Percentiles rank a stretch among this genome's conserved stretches.
Conservation (phyloP, 2,113 vertebrate genomes). For the Gulo gulo region DNA sequence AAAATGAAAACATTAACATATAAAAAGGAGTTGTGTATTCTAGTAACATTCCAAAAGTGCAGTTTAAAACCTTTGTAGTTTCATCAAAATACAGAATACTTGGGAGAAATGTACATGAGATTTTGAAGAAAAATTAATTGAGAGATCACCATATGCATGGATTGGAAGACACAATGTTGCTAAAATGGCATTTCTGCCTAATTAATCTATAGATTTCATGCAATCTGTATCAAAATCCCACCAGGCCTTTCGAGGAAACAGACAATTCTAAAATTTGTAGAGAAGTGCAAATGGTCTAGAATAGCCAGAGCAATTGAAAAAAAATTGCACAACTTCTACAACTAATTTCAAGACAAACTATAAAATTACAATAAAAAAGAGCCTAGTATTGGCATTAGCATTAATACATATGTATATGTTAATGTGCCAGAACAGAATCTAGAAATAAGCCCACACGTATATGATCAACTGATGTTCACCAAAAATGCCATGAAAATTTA, state of each 20-base stretch:
- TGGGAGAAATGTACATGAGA: background rate
- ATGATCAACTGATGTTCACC: background rate
- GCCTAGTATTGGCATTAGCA: background rate
- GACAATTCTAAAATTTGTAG: background rate
- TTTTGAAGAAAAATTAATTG: background rate
- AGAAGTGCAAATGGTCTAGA: background rate
- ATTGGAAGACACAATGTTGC: background rate
- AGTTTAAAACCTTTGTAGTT: background rate
- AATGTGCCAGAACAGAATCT: background rate
- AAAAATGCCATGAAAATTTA: background rate
- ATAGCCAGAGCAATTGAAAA: background rate
- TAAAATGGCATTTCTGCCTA: background rate
- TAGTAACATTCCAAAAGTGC: background rate
- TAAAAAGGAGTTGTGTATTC: background rate
- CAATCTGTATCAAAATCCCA: background rate
- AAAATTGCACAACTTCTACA: background rate
- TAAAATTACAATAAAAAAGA: background rate
- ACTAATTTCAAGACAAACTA: background rate
- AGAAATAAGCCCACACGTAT: background rate
- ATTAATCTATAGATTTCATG: background rate
- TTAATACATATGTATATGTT: background rate
- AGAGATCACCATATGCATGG: background rate
- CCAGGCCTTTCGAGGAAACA: background rate
- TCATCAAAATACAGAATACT: background rate
- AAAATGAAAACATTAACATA: background rate